A percentile compares a stretch with the other conserved stretches of the same genome.
Evolutionary conservation across 2,888 invertebrate species (phyloP).

Genomic region (Thereva nobilitata): DNA sequence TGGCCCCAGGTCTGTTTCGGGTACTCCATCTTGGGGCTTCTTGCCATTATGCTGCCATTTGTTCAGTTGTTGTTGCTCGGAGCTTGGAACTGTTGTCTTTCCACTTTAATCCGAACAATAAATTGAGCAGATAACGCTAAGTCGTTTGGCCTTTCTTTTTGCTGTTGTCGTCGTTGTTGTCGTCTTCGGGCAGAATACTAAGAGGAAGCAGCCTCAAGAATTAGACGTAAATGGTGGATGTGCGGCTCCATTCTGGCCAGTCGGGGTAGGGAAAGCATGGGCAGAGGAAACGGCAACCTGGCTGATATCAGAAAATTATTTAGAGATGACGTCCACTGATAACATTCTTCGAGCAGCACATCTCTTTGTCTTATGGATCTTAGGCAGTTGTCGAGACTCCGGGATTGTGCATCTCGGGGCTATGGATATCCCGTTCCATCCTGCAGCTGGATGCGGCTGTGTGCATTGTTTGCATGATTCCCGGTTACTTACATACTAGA

Average conservation of each 20-base stretch:
- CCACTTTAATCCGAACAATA: slow-evolving; percentile 35
- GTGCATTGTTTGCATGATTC: slow-evolving; percentile 32
- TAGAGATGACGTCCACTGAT: slow-evolving; percentile 29
- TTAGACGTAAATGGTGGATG: slow-evolving; percentile 1
- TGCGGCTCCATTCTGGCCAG: neutral
- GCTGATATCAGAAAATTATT: slow-evolving; percentile 34
- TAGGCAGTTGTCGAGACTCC: slow-evolving; percentile 17
- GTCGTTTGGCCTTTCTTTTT: slow-evolving; percentile 34
- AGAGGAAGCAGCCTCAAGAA: slow-evolving; percentile 14
- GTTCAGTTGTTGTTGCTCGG: slow-evolving; percentile 25
- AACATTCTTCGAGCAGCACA: slow-evolving; percentile 25
- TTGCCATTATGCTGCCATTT: slow-evolving; percentile 32
- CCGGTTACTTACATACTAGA: slow-evolving; percentile 26
- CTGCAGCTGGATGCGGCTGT: slow-evolving; percentile 7
- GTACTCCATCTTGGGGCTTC: slow-evolving; percentile 27
- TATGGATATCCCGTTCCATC: neutral
- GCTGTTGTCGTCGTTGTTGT: slow-evolving; percentile 14
- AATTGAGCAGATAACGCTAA: slow-evolving; percentile 37
- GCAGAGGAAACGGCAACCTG: slow-evolving; percentile 24
- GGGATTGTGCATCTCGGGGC: neutral
- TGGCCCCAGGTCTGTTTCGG: neutral
- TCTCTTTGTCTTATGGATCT: slow-evolving; percentile 29
- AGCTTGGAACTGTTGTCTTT: slow-evolving; percentile 30
- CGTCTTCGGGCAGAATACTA: slow-evolving; percentile 16
- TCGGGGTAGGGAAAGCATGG: slow-evolving; percentile 3